Percentiles rank a stretch among this genome's conserved stretches.
phyloP scores from a whole-genome alignment of 1,140 invertebrate genomes.

The Nomia melanderi region DNA sequence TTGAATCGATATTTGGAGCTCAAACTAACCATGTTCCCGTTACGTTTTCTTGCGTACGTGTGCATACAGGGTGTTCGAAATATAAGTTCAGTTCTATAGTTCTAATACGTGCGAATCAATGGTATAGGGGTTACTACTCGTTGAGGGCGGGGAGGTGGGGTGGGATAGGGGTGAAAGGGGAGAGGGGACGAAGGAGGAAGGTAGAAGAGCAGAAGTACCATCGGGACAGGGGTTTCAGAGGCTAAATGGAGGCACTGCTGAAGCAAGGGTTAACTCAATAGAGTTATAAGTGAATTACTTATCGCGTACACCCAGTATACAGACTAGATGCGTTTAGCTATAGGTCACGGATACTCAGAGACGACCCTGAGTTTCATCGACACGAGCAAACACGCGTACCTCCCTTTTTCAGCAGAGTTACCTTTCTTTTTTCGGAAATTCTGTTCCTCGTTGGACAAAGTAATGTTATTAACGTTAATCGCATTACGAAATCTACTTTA shows the following conservation, averaged over 20 bases:
- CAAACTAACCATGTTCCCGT: not conserved
- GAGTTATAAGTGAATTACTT: constrained; percentile 81
- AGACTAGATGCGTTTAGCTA: constrained; percentile 79
- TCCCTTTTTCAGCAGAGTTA: not conserved
- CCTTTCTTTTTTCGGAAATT: constrained; percentile 9
- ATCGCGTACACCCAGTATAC: constrained; percentile 79
- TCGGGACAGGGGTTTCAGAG: constrained; percentile 70
- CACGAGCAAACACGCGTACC: constrained; percentile 38
- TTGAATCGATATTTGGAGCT: not conserved
- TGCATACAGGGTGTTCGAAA: constrained; percentile 35
- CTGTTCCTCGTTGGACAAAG: not conserved
- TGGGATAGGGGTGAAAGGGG: not conserved
- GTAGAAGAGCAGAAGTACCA: constrained; percentile 48
- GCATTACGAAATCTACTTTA: constrained; percentile 14
- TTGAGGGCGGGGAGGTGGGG: not conserved
- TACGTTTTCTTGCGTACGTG: not conserved
- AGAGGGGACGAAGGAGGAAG: constrained; percentile 24
- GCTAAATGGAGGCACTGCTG: constrained; percentile 78
- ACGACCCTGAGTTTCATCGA: constrained; percentile 45
- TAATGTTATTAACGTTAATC: constrained; percentile 23
- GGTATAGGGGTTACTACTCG: constrained; percentile 15
- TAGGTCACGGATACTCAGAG: constrained; percentile 66
- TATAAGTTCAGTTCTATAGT: constrained; percentile 30
- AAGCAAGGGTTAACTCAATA: constrained; percentile 82
- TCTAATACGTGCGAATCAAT: constrained; percentile 63